phyloP scores from a whole-genome alignment of 2,113 vertebrate genomes.

The Sterna hirundo region DNA sequence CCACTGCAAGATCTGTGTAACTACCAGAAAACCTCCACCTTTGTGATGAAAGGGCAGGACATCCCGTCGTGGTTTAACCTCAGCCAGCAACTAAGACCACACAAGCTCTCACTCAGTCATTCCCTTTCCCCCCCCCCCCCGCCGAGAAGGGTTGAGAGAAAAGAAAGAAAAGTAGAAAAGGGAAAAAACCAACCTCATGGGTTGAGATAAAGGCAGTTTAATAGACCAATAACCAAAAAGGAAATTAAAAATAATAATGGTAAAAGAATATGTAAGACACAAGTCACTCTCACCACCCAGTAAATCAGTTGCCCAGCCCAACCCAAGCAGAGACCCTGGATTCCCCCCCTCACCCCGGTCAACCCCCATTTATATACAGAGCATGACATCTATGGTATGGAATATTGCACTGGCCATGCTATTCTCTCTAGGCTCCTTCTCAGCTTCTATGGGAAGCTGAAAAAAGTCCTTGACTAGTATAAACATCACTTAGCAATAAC shows the following conservation, averaged over 20 bases:
- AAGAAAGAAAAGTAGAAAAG: neutral
- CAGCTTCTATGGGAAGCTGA: neutral
- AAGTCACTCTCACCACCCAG: neutral
- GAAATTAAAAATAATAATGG: neutral
- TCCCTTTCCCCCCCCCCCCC: neutral
- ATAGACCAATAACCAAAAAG: neutral
- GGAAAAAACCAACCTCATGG: neutral
- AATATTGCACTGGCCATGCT: neutral
- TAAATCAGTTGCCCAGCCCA: neutral
- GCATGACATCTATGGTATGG: neutral
- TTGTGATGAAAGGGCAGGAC: fast-evolving
- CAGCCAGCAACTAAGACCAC: neutral
- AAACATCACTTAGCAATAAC: neutral
- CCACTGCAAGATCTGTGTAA: neutral
- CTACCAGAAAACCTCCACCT: neutral
- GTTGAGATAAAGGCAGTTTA: neutral
- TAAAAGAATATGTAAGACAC: neutral
- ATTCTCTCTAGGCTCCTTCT: neutral
- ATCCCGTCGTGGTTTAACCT: neutral
- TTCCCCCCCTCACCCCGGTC: neutral
- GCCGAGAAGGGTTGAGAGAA: neutral
- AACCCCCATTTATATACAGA: neutral
- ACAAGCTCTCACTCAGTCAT: neutral
- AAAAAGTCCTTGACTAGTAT: neutral
- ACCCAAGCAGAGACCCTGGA: neutral